Evolutionary conservation across 2,797 vertebrate species (phyloP), one percentile per base, ranked within the genome.

Genomic region (Chrysolophus pictus): DNA sequence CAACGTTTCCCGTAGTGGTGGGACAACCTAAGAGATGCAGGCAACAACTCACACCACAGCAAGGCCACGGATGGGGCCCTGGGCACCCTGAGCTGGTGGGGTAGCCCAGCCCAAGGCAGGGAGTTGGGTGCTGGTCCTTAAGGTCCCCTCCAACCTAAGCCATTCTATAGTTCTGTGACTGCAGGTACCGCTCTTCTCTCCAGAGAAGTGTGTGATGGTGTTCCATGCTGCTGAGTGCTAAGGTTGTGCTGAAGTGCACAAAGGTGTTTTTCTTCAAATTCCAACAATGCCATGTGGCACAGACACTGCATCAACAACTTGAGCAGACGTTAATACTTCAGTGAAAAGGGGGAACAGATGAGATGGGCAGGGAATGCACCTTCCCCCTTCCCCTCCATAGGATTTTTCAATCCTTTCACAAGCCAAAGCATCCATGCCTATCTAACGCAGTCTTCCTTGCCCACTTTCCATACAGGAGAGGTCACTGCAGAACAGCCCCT

Each of bases 201-300:
- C 22, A 75, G 67, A n/a, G 37, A 3, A 65, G 42, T 37, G 13
- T 19, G 18, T 0, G 7, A 29, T 8, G 23, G 29, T 11, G 59
- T 53, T 24, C 60, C 13, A 0, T 1, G 4, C 0, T 1, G 2
- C 35, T 3, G 2, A 7, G 18, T 14, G 18, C 2, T 76, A 22
- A 31, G 1, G 41, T 69, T 7, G 7, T 4, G 63, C 70, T 9
- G 4, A 65, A 59, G 22, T 4, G 4, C 7, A 14, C 0, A 31
- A 16, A 31, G 47, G 28, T 5, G 24, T 8, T 74, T 14, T 5
- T 1, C 47, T 64, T 87, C 53, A 31, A 22, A 15, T 29, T 24
- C n/a, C 56, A 53, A 21, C 31, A 35, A 3, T 2, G 42, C 21
- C 56, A 29, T 2, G 29, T 14, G 37, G 44, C 29, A 35, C 13